A percentile compares a stretch with the other conserved stretches of the same genome.
Conservation (phyloP, 2,113 vertebrate species). For the Notothenia rossii region DNA sequence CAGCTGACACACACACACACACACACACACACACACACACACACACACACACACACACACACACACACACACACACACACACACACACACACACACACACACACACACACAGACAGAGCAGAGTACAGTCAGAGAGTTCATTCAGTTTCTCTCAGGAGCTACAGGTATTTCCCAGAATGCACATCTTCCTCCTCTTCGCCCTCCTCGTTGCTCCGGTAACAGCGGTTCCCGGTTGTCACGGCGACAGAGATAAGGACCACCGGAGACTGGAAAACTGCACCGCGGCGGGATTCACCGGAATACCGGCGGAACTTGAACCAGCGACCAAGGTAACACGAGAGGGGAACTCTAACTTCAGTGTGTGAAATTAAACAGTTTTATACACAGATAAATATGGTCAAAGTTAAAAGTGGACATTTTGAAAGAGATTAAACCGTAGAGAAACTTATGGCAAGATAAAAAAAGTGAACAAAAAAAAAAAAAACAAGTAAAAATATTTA, state of each 20-base stretch:
- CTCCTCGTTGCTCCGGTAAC: neutral
- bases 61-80: no score
- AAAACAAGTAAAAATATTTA: no score
- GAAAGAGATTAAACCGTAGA: no score
- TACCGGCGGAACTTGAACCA: constrained; percentile 63
- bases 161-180: constrained; percentile 45
- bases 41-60: no score
- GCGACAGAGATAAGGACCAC: constrained; percentile 71
- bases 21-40: no score
- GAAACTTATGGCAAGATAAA: no score
- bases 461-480: no score
- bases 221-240: constrained; percentile 50
- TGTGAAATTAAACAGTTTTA: no score
- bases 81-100: neutral
- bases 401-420: no score
- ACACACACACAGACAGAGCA: neutral
- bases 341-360: no score
- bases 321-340: constrained; percentile 50
- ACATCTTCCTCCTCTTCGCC: constrained; percentile 6
- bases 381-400: no score
- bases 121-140: neutral
- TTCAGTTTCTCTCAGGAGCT: neutral
- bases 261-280: constrained; percentile 72
- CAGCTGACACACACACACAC: neutral
- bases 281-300: constrained; percentile 24